Conservation (phyloP, 2,797 vertebrate species). For the Austrolebias charrua region DNA sequence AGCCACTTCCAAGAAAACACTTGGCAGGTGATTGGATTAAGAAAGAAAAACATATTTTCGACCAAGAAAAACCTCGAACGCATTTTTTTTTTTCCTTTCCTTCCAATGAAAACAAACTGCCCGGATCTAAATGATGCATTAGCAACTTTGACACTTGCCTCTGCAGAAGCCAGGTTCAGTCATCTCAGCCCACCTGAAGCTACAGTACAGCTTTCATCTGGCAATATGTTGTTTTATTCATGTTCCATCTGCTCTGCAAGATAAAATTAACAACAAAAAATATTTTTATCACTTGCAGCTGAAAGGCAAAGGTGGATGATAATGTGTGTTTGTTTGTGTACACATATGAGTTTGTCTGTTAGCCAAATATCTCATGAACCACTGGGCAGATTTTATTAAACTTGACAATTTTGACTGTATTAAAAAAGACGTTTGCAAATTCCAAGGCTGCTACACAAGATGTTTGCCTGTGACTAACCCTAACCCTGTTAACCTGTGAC, state of each 20-base stretch:
- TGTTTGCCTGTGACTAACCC: not conserved
- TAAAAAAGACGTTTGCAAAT: no score
- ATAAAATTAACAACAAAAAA: not conserved
- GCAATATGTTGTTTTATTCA: no score
- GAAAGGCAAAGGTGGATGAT: no score
- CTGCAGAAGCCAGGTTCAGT: not conserved
- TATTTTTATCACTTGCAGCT: not conserved
- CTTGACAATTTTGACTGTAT: no score
- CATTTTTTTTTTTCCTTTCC: not conserved
- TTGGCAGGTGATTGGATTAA: constrained; percentile 17
- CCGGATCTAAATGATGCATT: not conserved
- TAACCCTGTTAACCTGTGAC: not conserved
- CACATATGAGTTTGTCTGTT: no score
- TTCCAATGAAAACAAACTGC: not conserved
- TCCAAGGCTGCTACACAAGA: no score
- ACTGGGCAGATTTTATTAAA: no score
- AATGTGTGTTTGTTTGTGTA: no score
- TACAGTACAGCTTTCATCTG: no score
- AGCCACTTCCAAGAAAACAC: constrained; percentile 5
- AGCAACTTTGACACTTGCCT: not conserved
- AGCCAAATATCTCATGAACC: no score
- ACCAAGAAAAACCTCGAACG: not conserved
- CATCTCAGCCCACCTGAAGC: not conserved
- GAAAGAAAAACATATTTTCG: constrained; percentile 11
- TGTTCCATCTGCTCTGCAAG: no score